Evolutionary conservation across 92 coral and sea anemone species (phyloP).

Genomic region (Actinernus sp.): DNA sequence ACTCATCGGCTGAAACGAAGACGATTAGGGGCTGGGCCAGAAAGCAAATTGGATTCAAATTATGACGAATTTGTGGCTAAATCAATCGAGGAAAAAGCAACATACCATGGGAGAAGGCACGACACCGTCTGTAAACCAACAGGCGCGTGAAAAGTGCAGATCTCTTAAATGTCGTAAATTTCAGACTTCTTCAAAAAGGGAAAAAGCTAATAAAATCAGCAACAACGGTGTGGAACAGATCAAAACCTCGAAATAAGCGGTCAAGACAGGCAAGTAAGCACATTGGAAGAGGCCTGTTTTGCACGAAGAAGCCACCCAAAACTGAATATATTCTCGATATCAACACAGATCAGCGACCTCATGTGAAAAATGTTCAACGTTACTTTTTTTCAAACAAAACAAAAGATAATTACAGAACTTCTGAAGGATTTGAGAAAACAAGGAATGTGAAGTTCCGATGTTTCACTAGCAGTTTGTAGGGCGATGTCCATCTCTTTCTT

Average conservation of each 20-base stretch:
- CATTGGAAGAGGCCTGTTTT: constrained; percentile 39
- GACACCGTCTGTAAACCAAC: constrained; percentile 49
- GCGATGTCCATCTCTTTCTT: no score
- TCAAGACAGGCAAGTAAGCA: constrained; percentile 37
- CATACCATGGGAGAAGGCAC: constrained; percentile 51
- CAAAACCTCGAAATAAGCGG: constrained; percentile 37
- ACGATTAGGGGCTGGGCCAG: constrained; percentile 25
- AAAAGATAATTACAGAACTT: no score
- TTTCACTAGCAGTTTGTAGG: no score
- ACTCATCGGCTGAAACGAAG: constrained; percentile 37
- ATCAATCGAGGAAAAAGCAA: constrained; percentile 50
- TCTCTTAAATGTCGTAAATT: constrained; percentile 9
- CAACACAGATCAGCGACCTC: constrained; percentile 63
- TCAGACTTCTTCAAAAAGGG: constrained; percentile 47
- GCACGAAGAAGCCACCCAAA: constrained; percentile 61
- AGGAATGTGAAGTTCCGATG: no score
- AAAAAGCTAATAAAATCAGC: constrained; percentile 50
- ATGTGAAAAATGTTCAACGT: no score
- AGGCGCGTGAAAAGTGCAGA: constrained; percentile 41
- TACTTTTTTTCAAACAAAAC: no score
- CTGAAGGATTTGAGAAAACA: no score
- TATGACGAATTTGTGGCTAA: constrained; percentile 41
- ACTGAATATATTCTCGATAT: constrained; percentile 27
- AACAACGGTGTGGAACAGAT: constrained; percentile 62
- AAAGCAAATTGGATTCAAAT: constrained; percentile 13